These are phyloP conservation scores for Carassius auratus DNA, from an alignment of 2,113 vertebrate genomes.

Conservation along the genomic window DNA sequence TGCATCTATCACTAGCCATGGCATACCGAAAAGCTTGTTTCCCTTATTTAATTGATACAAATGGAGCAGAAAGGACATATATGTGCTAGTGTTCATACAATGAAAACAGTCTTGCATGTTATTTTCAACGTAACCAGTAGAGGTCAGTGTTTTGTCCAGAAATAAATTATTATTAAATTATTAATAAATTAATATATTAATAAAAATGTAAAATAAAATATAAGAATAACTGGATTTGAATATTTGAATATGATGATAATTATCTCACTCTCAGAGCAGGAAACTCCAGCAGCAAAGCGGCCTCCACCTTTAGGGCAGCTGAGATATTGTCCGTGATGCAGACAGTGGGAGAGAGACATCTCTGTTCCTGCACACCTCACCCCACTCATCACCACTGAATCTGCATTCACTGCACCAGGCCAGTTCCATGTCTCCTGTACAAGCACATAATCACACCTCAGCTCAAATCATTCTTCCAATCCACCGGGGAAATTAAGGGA, in stretches of 20 bases:
- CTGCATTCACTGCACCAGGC: constrained; percentile 78
- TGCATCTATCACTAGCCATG: background rate
- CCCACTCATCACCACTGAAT: constrained; percentile 87
- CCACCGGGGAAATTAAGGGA: background rate
- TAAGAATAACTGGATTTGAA: background rate
- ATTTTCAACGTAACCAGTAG: background rate
- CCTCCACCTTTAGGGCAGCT: constrained; percentile 83
- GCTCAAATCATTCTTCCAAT: background rate
- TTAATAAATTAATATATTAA: too few relatives aligned
- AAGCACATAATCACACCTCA: constrained; percentile 28
- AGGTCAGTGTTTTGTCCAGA: constrained; percentile 18
- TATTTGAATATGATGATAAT: background rate
- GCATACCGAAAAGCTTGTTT: background rate
- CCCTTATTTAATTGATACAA: background rate
- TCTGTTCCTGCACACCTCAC: constrained; percentile 94
- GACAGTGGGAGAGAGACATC: constrained; percentile 91
- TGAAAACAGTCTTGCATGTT: background rate
- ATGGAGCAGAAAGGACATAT: background rate
- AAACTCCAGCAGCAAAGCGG: constrained; percentile 85
- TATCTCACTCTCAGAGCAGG: constrained; percentile 92
- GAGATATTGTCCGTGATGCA: constrained; percentile 81
- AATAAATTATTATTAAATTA: background rate
- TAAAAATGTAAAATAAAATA: background rate
- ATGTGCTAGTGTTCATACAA: background rate
- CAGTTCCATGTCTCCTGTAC: constrained; percentile 95